These are phyloP conservation scores for Pterobdella sp. DNA, from an alignment of 2,888 invertebrate species.

Conservation along the genomic window DNA sequence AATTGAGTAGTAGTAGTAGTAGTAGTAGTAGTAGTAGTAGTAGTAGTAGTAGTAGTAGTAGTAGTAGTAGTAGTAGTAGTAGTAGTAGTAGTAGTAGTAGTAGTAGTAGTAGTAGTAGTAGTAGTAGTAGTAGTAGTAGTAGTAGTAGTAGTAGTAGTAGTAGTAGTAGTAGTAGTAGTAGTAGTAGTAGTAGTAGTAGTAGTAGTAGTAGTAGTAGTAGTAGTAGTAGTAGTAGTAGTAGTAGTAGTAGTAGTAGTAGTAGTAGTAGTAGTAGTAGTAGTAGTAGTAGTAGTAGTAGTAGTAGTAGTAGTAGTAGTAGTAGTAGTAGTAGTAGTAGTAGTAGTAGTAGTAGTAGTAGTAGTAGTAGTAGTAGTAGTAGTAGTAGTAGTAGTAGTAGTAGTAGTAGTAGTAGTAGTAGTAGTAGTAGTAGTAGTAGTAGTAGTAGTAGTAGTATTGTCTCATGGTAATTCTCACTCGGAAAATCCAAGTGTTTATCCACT, in stretches of 20 bases:
- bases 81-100: conserved; percentile 16
- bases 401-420: conserved; percentile 24
- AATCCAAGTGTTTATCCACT: background rate
- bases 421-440: conserved; percentile 22
- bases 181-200: conserved; percentile 11
- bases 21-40: conserved; percentile 20
- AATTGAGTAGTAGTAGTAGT: conserved; percentile 18
- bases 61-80: conserved; percentile 20
- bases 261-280: background rate
- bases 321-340: conserved; percentile 9
- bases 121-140: conserved; percentile 16
- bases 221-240: background rate
- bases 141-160: conserved; percentile 16
- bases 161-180: conserved; percentile 5
- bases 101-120: conserved; percentile 15
- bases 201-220: conserved; percentile 1
- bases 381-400: conserved; percentile 28
- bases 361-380: conserved; percentile 29
- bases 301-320: conserved; percentile 3
- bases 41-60: conserved; percentile 19
- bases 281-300: conserved; percentile 2
- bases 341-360: conserved; percentile 27
- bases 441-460: conserved; percentile 11
- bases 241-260: background rate
- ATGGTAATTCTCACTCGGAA: background rate